Conservation (phyloP, 2,113 vertebrate species). For the Thymallus thymallus region DNA sequence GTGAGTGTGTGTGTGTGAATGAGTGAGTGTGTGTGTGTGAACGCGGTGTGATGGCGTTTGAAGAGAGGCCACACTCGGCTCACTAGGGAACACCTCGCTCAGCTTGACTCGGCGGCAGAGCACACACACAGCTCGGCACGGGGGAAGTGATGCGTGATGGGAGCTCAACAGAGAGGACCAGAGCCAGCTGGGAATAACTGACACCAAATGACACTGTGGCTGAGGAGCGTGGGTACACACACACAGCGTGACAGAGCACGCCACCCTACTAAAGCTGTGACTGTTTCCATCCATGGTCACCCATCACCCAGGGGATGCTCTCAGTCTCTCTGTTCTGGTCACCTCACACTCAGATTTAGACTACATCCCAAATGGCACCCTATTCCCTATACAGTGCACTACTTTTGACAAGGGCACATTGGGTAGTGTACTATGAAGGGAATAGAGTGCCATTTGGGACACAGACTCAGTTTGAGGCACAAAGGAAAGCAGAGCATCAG, state of each 20-base stretch:
- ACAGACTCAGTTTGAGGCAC: too few relatives aligned
- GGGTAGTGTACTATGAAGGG: too few relatives aligned
- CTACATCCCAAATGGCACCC: too few relatives aligned
- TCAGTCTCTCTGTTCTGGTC: not conserved
- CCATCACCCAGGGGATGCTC: not conserved
- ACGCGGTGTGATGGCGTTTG: constrained; percentile 43
- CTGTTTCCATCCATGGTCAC: not conserved
- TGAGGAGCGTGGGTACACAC: not conserved
- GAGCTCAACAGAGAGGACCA: constrained; percentile 39
- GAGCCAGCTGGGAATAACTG: constrained; percentile 42
- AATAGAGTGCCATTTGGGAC: too few relatives aligned
- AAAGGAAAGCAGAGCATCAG: too few relatives aligned
- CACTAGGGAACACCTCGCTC: not conserved
- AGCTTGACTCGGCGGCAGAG: too few relatives aligned
- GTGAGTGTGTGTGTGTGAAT: not conserved
- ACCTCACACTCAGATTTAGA: not conserved
- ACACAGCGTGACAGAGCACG: not conserved
- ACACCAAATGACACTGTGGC: constrained; percentile 25
- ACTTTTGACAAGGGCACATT: too few relatives aligned
- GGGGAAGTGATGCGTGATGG: constrained; percentile 47
- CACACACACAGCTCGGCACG: not conserved
- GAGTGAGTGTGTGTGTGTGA: too few relatives aligned
- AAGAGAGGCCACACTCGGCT: not conserved
- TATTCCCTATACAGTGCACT: too few relatives aligned
- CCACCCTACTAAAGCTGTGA: not conserved